Evolutionary conservation across 2,797 vertebrate genomes (phyloP).

Genomic region (Coranthus polyacanthus): DNA sequence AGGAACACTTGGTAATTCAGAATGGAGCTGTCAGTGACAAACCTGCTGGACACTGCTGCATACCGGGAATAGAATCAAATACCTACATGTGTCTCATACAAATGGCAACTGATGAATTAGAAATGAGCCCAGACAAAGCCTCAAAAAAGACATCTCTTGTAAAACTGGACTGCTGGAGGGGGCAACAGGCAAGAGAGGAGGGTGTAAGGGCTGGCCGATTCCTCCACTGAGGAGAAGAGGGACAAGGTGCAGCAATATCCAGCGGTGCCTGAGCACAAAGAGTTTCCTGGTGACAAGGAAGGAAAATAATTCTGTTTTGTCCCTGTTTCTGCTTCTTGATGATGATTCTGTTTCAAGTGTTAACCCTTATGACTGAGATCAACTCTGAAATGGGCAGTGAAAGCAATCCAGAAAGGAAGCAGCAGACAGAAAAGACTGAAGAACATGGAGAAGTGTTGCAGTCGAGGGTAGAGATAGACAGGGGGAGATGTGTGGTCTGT

Average conservation of each 20-base stretch:
- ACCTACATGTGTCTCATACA: constrained; percentile 37
- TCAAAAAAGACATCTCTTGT: constrained; percentile 39
- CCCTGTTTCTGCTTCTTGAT: constrained; percentile 14
- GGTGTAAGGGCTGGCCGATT: background rate
- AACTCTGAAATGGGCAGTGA: constrained; percentile 16
- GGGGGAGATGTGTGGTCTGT: constrained; percentile 50
- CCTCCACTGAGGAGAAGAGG: background rate
- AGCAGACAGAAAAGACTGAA: background rate
- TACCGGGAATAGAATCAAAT: constrained; percentile 46
- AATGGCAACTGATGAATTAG: constrained; percentile 57
- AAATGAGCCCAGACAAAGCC: constrained; percentile 46
- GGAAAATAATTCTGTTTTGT: constrained; percentile 14
- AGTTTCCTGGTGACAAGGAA: constrained; percentile 8
- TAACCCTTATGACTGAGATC: constrained; percentile 25
- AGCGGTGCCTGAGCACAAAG: constrained; percentile 4
- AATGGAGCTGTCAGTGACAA: constrained; percentile 62
- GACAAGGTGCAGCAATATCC: constrained; percentile 14
- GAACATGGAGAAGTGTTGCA: constrained; percentile 20
- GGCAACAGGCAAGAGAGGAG: background rate
- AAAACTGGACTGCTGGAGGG: constrained; percentile 32
- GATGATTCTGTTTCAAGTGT: constrained; percentile 30
- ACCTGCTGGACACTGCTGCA: constrained; percentile 43
- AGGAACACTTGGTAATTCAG: constrained; percentile 45
- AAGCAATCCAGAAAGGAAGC: too few species aligned
- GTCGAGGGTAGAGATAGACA: constrained; percentile 4